Evolutionary conservation across 2,113 vertebrate genomes (phyloP), one percentile per base, ranked within the genome.

Genomic region (Columba livia): DNA sequence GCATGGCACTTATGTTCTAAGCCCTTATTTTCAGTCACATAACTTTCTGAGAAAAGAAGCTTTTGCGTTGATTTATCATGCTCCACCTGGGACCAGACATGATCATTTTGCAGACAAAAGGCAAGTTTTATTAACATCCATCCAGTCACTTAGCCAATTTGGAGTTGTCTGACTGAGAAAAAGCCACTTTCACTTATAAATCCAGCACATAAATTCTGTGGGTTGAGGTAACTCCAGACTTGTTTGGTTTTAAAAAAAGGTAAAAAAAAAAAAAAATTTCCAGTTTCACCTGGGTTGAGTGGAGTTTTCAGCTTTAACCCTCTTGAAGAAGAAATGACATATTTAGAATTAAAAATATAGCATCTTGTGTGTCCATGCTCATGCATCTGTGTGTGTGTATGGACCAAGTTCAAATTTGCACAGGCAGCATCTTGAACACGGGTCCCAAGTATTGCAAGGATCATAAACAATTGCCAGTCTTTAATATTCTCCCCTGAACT

Each of bases 41-140:
- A 94, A 94, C 69, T 95, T 94, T 79, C 87, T 87, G 44, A 92
- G 87, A 87, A 91, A 92, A 89, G 94, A 10, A 85, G 87, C 54
- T 87, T 94, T 94, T 90, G 83, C 78, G 42, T 34, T 96, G 93
- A 93, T 97, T 95, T 95, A 96, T 96, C 51, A 32, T 79, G 28
- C 53, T 88, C 81, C 81, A 95, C 44, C 89, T 82, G 88, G 89
- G 94, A 96, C 81, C 50, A 92, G 81, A 89, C 58, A 90, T 1
- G 4, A 94, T 93, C 31, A 89, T 94, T 96, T 79, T 80, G 80
- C 73, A 34, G 5, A 83, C 1, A 5, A 87, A 85, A 91, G 58
- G 62, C 58, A 96, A 91, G 70, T 89, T 95, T 95, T 96, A 96
- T 93, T 96, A 95, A 93, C 87, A 91, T 89, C 84, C 78, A 82